Percentiles rank a stretch among this genome's conserved stretches.
phyloP scores from a whole-genome alignment of 2,888 invertebrate species.

The Trissolcus japonicus region DNA sequence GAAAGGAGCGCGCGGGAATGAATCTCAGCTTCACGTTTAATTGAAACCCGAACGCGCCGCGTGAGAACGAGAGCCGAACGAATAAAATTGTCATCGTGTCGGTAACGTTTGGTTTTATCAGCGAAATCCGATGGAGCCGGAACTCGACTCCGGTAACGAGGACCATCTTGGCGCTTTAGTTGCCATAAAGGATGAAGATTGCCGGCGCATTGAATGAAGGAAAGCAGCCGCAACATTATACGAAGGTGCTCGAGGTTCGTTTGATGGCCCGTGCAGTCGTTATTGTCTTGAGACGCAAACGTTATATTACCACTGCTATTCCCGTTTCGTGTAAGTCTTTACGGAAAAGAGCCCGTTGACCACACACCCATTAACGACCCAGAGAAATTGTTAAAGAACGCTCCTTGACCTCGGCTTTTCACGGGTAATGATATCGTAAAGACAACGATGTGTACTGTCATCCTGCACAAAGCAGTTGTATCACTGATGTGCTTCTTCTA shows the following conservation, averaged over 20 bases:
- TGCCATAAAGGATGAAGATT: slow-evolving; percentile 67
- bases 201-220: slow-evolving; percentile 60
- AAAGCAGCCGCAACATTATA: slow-evolving; percentile 62
- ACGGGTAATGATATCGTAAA: slow-evolving; percentile 5
- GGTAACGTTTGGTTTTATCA: slow-evolving; percentile 35
- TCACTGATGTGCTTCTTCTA: not conserved
- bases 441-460: slow-evolving; percentile 14
- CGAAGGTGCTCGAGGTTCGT: slow-evolving; percentile 70
- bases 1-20: slow-evolving; percentile 13
- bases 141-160: slow-evolving; percentile 53
- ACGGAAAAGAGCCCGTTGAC: slow-evolving; percentile 66
- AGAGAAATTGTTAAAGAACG: slow-evolving; percentile 69
- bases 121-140: slow-evolving; percentile 46
- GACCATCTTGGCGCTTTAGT: slow-evolving; percentile 62
- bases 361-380: slow-evolving; percentile 72
- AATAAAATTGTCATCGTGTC: slow-evolving; percentile 48
- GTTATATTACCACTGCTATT: slow-evolving; percentile 55
- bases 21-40: slow-evolving; percentile 26
- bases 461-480: slow-evolving; percentile 8
- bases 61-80: slow-evolving; percentile 31
- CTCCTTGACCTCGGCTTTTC: slow-evolving; percentile 13
- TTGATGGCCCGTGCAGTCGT: slow-evolving; percentile 73
- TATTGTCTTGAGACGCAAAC: slow-evolving; percentile 71
- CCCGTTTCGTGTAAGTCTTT: slow-evolving; percentile 53
- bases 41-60: slow-evolving; percentile 20